A percentile compares a stretch with the other conserved stretches of the same genome.
Conservation (phyloP, 2,113 vertebrate species). For the Taxidea taxus region DNA sequence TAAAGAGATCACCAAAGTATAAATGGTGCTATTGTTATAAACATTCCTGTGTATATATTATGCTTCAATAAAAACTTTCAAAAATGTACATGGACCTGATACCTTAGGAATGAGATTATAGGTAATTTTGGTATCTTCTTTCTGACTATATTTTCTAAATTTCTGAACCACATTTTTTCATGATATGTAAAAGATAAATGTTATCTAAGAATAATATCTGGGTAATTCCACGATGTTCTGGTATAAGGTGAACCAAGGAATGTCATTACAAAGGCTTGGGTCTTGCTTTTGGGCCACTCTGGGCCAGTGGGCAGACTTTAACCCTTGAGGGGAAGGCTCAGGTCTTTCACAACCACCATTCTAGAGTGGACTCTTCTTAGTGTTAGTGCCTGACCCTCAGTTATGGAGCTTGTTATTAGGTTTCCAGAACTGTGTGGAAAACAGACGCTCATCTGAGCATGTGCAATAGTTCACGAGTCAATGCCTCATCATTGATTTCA, state of each 20-base stretch:
- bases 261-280: background rate
- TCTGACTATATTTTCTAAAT: background rate
- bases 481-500: conserved; percentile 15
- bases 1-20: background rate
- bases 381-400: background rate
- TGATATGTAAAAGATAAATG: conserved; percentile 20
- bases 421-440: conserved; percentile 29
- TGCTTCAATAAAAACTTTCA: background rate
- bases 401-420: background rate
- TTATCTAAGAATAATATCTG: background rate
- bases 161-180: background rate
- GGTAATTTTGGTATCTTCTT: background rate
- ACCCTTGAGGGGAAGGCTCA: background rate
- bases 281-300: background rate
- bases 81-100: background rate
- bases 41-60: background rate
- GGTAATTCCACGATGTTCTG: background rate
- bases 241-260: background rate
- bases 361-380: background rate
- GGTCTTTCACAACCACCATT: background rate
- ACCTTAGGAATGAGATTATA: conserved; percentile 3
- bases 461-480: background rate
- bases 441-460: background rate
- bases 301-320: background rate
- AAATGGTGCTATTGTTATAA: background rate